phyloP scores from a whole-genome alignment of 2,888 invertebrate species.

The Endotricha flammealis region DNA sequence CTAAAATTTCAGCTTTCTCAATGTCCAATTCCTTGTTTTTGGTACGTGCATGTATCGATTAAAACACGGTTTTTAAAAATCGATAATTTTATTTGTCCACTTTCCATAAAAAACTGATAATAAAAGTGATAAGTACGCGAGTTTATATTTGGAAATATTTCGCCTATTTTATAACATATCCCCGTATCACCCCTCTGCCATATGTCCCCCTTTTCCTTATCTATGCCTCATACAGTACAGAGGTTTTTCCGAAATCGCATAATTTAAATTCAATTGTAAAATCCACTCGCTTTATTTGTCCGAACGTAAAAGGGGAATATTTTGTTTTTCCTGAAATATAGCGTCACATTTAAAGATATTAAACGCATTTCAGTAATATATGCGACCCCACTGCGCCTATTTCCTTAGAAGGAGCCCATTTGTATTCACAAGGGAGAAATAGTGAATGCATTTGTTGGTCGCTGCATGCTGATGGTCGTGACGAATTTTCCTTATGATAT shows the following conservation, averaged over 20 bases:
- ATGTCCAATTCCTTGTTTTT: too few species aligned
- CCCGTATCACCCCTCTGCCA: too few species aligned
- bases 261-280: not conserved
- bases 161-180: too few species aligned
- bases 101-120: too few species aligned
- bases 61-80: too few species aligned
- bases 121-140: too few species aligned
- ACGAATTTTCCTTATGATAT: constrained; percentile 41
- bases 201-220: too few species aligned
- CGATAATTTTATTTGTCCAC: too few species aligned
- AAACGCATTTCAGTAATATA: constrained; percentile 48
- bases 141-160: too few species aligned
- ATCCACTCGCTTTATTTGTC: not conserved
- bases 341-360: constrained; percentile 48
- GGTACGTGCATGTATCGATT: too few species aligned
- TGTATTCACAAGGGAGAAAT: constrained; percentile 53
- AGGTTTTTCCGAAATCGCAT: not conserved
- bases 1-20: too few species aligned
- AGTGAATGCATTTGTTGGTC: constrained; percentile 46
- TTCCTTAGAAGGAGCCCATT: constrained; percentile 43
- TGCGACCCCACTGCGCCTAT: constrained; percentile 42
- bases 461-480: constrained; percentile 38
- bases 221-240: too few species aligned
- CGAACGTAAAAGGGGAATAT: constrained; percentile 6
- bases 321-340: constrained; percentile 30